Base-by-base conservation (phyloP, 2,113 vertebrate species). In the Shinisaurus crocodilurus region DNA sequence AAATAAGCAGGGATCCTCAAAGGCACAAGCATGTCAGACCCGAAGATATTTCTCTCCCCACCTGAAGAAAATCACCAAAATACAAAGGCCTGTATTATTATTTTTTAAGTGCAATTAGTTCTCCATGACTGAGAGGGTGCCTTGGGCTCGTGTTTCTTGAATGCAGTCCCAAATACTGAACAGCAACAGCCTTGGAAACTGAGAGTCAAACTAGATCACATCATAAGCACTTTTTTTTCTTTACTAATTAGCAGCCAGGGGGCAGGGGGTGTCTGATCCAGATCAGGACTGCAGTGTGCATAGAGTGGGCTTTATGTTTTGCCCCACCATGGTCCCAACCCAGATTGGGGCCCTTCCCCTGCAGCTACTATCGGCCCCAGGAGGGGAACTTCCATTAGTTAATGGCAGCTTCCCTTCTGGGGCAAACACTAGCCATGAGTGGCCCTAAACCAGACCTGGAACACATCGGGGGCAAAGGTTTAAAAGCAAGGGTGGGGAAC, bases 1-100 rank as follows among this genome's bases (percentile, higher is more conserved):
- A 29, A 90, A 93, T 50, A 45, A 94, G 69, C 57, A 6, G 40
- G 8, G 63, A 91, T 43, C 16, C 57, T 4, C 48, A 91, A 67
- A 81, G 13, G 25, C 18, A 79, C 0, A 37, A 86, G 16, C 2
- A 82, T 10, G 9, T 34, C 10, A 92, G 54, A 90, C 1, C 29
- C 20, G 37, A 76, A 6, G 3, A 1, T 4, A 2, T 10, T 80
- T 18, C 20, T 86, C 45, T 79, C 34, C 20, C 0, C 2, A 29
- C 77, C 0, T 74, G n/a, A 48, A 69, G 5, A 63, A 48, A n/a
- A 84, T 82, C 48, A 6, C 2, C 7, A 0, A 87, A 87, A 77
- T 20, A 43, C 6, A 43, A 87, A 43, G 7, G 3, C 20, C 23
- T 48, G 7, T 48, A 45, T 45, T 45, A 54, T 54, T 54, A 18